Evolutionary conservation across 35 echinoderm and acorn worm species (phyloP), one percentile per base, ranked within the genome.

Genomic region (Apostichopus japonicus): DNA sequence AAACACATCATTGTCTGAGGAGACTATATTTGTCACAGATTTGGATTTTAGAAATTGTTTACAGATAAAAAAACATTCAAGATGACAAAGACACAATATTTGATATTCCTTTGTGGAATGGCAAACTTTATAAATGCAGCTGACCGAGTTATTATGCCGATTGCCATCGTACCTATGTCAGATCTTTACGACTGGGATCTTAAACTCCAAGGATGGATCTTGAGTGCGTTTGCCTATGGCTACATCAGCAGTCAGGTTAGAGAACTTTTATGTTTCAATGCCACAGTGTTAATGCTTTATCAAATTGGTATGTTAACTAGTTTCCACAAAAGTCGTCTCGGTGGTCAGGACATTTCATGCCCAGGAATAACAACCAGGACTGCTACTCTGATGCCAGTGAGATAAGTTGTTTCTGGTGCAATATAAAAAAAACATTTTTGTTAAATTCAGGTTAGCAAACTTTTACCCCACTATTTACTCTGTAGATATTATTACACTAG

Each of bases 71-170:
- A 8, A 17, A 17, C 54, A 16, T 17, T 89, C 16, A 89, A 72
- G 62, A 91, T 91, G 90, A 78, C 72, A 11, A 91, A 59, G 73
- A 91, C 90, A 91, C 77, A 77, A 53, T 79, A 91, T 53, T 79
- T 91, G 51, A 79, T 91, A 19, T 77, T 91, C 80, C 83, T 99
- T 25, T 99, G 97, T 87, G 93, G 95, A 17, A 77, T 99, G 90
- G 97, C 97, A 15, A 99, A 99, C 53, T 99, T 99, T 79, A 95
- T 99, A 84, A 99, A 99, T 92, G 97, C 97, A 2, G 97, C 97
- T 17, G 97, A 99, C 53, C 93, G 97, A 54, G 95, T 96, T 10
- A 99, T 99, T 80, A 99, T 99, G 97, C 97, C 97, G 0, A 99
- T 99, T 70, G 97, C 97, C 11, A 91, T 99, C 0, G 97, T 96